Evolutionary conservation across 2,113 vertebrate species (phyloP), one percentile per base, ranked within the genome.

Genomic region (Epinephelus lanceolatus): DNA sequence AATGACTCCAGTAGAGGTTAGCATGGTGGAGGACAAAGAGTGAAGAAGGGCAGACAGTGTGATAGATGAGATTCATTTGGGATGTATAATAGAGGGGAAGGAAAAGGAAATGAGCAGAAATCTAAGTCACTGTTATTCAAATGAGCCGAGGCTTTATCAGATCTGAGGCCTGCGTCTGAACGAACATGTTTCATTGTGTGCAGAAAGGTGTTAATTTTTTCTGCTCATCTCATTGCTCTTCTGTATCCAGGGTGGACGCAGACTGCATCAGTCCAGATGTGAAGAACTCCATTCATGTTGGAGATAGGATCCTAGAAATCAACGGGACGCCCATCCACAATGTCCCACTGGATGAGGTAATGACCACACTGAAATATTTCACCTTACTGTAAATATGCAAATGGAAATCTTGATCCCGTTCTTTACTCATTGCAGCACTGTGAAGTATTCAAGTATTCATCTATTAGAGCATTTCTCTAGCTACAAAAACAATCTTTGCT

Each of bases 221-320:
- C 1, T 71, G 15, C 40, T 27, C 5, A 51, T 51, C 33, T 5
- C 40, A 19, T 70, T 71, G 3, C 74, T 67, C 13, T 37, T 45
- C 5, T 37, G 70, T 71, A 33, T 72, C n/a, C 80, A 96, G 98
- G 66, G 96, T 99, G 86, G 96, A 99, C 84, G 80, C 96, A 0
- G 97, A 97, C 83, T 97, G 96, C 94, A 97, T 99, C 92, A 99
- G 98, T 85, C 98, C 98, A 0, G 98, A 98, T 78, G 96, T 99
- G 93, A 99, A 98, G 93, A 99, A 97, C 89, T 97, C 98, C 81
- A 99, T 99, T 93, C 98, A 99, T 0, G 95, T 99, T 0, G 98
- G 98, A 2, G 98, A 99, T 85, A 95, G 96, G 74, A 98, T 99
- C 92, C 95, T 99, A 66, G 98, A 99, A 89, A 99, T 99, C 92